These are phyloP conservation scores for Gastracanthus pulcherrimus DNA, from an alignment of 2,888 invertebrate genomes.

Conservation along the genomic window DNA sequence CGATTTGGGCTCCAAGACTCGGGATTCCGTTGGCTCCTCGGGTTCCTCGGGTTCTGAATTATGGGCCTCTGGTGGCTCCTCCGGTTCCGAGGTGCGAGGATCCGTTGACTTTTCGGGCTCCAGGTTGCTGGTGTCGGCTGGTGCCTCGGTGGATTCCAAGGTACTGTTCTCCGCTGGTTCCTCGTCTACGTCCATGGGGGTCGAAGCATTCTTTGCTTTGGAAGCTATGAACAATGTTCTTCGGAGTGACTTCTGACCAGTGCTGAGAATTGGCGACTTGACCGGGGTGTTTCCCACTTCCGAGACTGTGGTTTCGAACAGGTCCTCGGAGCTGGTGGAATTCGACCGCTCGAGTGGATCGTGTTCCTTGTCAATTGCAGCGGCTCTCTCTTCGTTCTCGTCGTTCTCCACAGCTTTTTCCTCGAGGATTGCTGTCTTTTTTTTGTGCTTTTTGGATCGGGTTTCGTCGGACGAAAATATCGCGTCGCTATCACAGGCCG, in stretches of 20 bases:
- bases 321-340: conserved; percentile 11
- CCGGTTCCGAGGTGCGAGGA: too few species aligned
- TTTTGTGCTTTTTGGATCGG: background rate
- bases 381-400: conserved; percentile 1
- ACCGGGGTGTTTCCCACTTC: conserved; percentile 40
- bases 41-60: too few species aligned
- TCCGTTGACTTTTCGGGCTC: background rate
- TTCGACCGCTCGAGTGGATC: background rate
- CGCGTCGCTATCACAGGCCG: conserved; percentile 67
- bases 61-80: too few species aligned
- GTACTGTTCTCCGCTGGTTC: background rate
- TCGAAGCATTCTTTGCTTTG: background rate
- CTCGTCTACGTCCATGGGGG: background rate
- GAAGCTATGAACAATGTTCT: background rate
- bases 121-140: background rate
- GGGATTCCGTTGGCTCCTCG: too few species aligned
- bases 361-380: background rate
- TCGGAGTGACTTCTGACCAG: background rate
- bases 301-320: conserved; percentile 28
- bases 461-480: conserved; percentile 65
- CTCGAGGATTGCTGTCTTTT: background rate
- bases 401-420: background rate
- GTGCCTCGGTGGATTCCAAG: background rate
- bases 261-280: conserved; percentile 10
- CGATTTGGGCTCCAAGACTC: too few species aligned